Evolutionary conservation across 1,140 invertebrate genomes (phyloP).

Genomic region (Copidosoma floridanum): DNA sequence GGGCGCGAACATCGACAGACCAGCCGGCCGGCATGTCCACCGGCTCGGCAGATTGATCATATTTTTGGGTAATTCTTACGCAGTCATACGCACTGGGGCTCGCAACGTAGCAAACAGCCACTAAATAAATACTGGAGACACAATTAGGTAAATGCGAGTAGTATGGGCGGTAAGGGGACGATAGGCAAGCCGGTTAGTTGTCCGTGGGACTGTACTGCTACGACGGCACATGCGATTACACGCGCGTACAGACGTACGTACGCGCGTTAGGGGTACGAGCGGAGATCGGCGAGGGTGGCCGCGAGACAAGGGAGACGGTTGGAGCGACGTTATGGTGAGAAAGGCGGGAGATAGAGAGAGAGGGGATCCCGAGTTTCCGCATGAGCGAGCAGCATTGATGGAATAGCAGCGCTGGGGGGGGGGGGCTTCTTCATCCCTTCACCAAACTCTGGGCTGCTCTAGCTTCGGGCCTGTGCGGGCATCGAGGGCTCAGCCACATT

Average conservation of each 20-base stretch:
- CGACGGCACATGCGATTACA: background rate
- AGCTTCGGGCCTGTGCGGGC: constrained; percentile 39
- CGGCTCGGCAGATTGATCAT: background rate
- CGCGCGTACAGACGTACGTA: constrained; percentile 6
- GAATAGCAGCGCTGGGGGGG: constrained; percentile 51
- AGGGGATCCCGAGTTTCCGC: constrained; percentile 54
- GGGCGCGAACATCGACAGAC: too few relatives aligned
- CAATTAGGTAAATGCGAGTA: constrained; percentile 56
- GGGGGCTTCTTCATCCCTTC: constrained; percentile 48
- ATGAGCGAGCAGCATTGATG: constrained; percentile 55
- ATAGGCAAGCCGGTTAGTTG: too few relatives aligned
- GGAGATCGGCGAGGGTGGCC: constrained; percentile 23
- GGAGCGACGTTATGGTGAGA: constrained; percentile 50
- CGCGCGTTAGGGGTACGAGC: constrained; percentile 13
- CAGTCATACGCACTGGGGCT: too few relatives aligned
- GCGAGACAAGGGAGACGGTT: constrained; percentile 20
- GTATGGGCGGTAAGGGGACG: too few relatives aligned
- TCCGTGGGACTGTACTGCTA: too few relatives aligned
- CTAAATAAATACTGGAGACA: constrained; percentile 52
- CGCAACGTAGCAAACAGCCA: constrained; percentile 10
- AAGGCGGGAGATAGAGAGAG: constrained; percentile 51
- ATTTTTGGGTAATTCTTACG: constrained; percentile 15
- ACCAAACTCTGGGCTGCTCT: constrained; percentile 42
- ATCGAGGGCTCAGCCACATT: constrained; percentile 27
- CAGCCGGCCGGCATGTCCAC: background rate